These are phyloP conservation scores for Hypothenemus hampei DNA, from an alignment of 1,140 invertebrate genomes.

Conservation along the genomic window DNA sequence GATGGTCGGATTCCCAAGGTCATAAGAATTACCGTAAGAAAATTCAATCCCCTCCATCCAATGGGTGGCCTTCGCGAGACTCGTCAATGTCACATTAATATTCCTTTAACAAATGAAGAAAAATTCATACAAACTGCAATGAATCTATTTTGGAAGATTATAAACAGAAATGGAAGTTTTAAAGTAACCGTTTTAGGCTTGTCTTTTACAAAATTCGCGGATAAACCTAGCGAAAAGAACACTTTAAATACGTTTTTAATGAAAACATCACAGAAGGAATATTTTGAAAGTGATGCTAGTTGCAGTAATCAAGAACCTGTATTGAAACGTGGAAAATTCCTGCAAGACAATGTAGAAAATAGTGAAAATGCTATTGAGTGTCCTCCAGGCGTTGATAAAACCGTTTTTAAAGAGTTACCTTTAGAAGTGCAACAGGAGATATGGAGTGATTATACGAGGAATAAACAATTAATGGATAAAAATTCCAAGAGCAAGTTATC, in stretches of 20 bases:
- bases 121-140: conserved; percentile 66
- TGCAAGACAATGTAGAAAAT: background rate
- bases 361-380: conserved; percentile 33
- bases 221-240: conserved; percentile 56
- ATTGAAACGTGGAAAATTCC: conserved; percentile 56
- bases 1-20: conserved; percentile 71
- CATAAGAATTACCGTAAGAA: conserved; percentile 66
- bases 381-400: conserved; percentile 56
- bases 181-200: conserved; percentile 72
- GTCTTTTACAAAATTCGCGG: conserved; percentile 73
- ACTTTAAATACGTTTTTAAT: conserved; percentile 69
- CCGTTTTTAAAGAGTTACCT: conserved; percentile 58
- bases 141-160: conserved; percentile 67
- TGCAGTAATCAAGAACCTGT: conserved; percentile 68
- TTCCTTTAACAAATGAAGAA: conserved; percentile 56
- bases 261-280: too few relatives aligned
- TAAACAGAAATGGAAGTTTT: conserved; percentile 66
- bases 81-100: conserved; percentile 63
- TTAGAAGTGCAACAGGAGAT: conserved; percentile 57
- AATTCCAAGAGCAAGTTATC: too few relatives aligned
- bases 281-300: too few relatives aligned
- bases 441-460: conserved; percentile 54
- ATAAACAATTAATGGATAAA: too few relatives aligned
- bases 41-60: conserved; percentile 54
- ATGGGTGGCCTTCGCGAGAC: conserved; percentile 63